Conservation (phyloP, 2,113 vertebrate genomes). For the Lasiurus cinereus region DNA sequence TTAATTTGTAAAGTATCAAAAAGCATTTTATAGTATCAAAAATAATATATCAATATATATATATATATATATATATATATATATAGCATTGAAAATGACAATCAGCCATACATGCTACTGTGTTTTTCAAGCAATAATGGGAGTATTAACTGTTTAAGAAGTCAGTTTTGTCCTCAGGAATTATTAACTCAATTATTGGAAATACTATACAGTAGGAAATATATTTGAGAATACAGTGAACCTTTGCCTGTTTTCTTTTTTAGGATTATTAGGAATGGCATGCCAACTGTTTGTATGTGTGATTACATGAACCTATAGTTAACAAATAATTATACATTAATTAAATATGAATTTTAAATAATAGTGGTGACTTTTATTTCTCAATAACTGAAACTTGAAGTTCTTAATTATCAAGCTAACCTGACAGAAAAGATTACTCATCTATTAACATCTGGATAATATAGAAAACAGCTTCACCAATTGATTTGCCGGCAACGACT, state of each 20-base stretch:
- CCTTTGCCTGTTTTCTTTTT: background rate
- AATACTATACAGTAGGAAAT: background rate
- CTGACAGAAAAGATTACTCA: constrained; percentile 70
- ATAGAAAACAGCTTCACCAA: constrained; percentile 81
- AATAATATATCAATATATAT: constrained; percentile 61
- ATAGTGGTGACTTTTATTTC: constrained; percentile 54
- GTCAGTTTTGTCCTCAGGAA: constrained; percentile 43
- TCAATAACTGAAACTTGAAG: constrained; percentile 57
- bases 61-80: constrained; percentile 69
- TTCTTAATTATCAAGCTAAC: constrained; percentile 69
- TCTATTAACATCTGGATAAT: constrained; percentile 86
- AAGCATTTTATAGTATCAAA: background rate
- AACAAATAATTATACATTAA: constrained; percentile 64
- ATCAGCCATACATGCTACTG: background rate
- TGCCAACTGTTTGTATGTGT: constrained; percentile 41
- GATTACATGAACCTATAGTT: constrained; percentile 70
- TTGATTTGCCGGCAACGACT: constrained; percentile 87
- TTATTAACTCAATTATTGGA: constrained; percentile 41
- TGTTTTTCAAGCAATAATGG: constrained; percentile 61
- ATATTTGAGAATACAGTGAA: background rate
- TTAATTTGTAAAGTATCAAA: background rate
- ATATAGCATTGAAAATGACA: background rate
- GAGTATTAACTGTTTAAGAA: constrained; percentile 38
- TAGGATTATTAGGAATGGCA: constrained; percentile 6
- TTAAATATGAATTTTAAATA: constrained; percentile 80